Evolutionary conservation across 1,140 invertebrate genomes (phyloP).

Genomic region (Drosophila ananassae): DNA sequence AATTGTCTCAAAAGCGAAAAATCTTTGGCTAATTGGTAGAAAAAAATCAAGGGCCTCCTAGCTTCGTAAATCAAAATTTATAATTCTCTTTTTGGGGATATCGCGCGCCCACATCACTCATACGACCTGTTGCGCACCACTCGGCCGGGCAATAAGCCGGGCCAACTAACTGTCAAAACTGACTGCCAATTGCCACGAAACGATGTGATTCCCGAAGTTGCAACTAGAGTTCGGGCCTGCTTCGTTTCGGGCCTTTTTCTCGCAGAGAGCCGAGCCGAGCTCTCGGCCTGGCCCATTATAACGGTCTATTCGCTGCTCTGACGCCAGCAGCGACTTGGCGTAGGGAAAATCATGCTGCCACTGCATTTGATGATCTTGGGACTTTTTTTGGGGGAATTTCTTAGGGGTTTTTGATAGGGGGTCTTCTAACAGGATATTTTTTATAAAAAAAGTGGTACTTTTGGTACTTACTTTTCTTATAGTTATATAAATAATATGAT

Average conservation of each 20-base stretch:
- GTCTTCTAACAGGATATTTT: not conserved
- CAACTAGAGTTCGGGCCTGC: not conserved
- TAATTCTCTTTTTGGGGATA: constrained; percentile 8
- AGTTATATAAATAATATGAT: too few relatives aligned
- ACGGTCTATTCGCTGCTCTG: constrained; percentile 41
- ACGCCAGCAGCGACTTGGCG: constrained; percentile 1
- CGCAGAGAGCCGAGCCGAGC: not conserved
- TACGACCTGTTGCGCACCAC: constrained; percentile 26
- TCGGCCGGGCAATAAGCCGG: constrained; percentile 37
- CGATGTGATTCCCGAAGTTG: constrained; percentile 5
- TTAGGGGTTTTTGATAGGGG: too few relatives aligned
- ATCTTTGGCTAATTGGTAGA: not conserved
- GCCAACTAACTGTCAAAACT: constrained; percentile 60
- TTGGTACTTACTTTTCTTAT: too few relatives aligned
- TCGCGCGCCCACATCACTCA: constrained; percentile 24
- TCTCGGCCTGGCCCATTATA: constrained; percentile 41
- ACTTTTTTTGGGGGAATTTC: too few relatives aligned
- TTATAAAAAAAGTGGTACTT: too few relatives aligned
- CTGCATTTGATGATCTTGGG: not conserved
- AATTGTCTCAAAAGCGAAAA: not conserved
- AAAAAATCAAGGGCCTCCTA: not conserved
- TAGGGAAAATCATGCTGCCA: not conserved
- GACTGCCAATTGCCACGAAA: constrained; percentile 38
- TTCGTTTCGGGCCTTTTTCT: constrained; percentile 7
- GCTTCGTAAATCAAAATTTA: constrained; percentile 16